phyloP scores from a whole-genome alignment of 2,113 vertebrate species.

The Erinaceus europaeus region DNA sequence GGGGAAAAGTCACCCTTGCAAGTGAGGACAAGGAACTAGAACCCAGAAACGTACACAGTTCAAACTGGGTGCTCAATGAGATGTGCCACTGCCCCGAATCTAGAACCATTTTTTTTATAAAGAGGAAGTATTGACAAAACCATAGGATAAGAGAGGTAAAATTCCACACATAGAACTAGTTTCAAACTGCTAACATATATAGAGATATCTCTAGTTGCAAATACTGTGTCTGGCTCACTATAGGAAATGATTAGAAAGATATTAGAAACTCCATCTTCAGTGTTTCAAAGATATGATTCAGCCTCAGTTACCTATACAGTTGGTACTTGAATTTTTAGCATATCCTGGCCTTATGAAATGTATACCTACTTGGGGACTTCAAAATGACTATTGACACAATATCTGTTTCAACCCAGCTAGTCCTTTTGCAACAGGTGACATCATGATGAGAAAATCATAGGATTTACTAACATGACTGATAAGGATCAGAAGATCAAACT shows the following conservation, averaged over 20 bases:
- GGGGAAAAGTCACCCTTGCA: background rate
- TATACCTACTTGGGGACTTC: background rate
- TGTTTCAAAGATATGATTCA: background rate
- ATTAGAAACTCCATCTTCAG: background rate
- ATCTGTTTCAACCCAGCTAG: conserved; percentile 28
- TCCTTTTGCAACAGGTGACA: conserved; percentile 23
- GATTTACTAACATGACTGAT: conserved; percentile 68
- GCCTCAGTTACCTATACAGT: background rate
- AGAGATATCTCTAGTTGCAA: background rate
- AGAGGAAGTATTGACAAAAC: no score
- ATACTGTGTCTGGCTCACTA: background rate
- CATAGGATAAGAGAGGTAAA: no score
- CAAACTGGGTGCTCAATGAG: no score
- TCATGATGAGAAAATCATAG: conserved; percentile 48
- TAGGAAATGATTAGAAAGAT: background rate
- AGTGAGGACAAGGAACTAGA: no score
- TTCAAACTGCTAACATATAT: no score
- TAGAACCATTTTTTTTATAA: no score
- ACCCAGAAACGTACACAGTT: no score
- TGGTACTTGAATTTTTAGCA: conserved; percentile 28
- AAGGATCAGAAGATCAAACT: conserved; percentile 66
- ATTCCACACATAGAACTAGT: no score
- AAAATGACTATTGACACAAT: conserved; percentile 27
- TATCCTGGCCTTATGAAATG: conserved; percentile 5
- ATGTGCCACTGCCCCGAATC: no score